Conservation (phyloP, 2,113 vertebrate species). For the Rafetus swinhoei region DNA sequence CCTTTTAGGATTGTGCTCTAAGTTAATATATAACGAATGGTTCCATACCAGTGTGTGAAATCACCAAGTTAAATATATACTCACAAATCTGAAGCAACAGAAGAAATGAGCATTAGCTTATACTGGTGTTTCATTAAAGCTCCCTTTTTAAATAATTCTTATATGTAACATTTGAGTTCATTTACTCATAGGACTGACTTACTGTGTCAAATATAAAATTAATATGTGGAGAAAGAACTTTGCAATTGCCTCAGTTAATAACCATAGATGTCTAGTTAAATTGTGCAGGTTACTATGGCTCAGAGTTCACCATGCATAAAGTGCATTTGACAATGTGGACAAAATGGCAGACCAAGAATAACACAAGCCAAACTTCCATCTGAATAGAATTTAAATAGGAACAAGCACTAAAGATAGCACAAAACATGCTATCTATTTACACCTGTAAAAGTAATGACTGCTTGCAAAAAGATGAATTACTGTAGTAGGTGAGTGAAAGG, state of each 20-base stretch:
- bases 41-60: constrained; percentile 61
- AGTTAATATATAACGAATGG: constrained; percentile 78
- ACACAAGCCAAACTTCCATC: background rate
- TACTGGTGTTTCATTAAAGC: constrained; percentile 2
- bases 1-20: background rate
- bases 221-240: background rate
- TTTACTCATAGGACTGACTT: background rate
- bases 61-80: constrained; percentile 73
- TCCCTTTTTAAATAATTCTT: background rate
- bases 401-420: background rate
- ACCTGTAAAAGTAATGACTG: background rate
- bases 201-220: background rate
- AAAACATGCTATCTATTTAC: background rate
- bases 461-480: background rate
- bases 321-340: background rate
- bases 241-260: background rate
- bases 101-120: constrained; percentile 1
- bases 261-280: constrained; percentile 19
- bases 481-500: background rate
- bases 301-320: background rate
- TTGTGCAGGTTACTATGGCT: background rate
- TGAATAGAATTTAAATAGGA: background rate
- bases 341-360: background rate
- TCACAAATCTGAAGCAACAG: constrained; percentile 57
- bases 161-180: background rate